Conservation (phyloP, 2,888 invertebrate genomes). For the Epinotia ramella region DNA sequence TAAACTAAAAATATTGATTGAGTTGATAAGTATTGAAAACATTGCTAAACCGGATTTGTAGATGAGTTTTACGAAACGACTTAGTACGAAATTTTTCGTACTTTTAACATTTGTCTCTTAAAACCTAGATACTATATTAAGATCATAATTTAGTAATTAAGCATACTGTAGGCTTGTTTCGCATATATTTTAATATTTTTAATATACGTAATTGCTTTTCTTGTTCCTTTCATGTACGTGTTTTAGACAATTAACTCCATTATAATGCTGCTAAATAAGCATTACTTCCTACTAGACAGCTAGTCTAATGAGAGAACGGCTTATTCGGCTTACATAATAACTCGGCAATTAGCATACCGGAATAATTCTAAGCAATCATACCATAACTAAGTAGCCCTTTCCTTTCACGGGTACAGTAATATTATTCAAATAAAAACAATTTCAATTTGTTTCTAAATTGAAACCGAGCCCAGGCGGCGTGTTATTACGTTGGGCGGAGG, state of each 20-base stretch:
- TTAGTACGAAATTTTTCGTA: too few species aligned
- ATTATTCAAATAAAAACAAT: slow-evolving; percentile 86
- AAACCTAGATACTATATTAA: background rate
- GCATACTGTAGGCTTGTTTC: background rate
- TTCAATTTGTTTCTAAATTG: slow-evolving; percentile 86
- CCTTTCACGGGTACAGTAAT: slow-evolving; percentile 61
- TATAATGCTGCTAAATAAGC: too few species aligned
- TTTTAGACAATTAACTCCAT: slow-evolving; percentile 40
- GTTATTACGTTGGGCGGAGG: slow-evolving; percentile 84
- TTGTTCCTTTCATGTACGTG: slow-evolving; percentile 12
- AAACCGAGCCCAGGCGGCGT: slow-evolving; percentile 83
- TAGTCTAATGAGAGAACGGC: slow-evolving; percentile 26
- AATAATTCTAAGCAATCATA: slow-evolving; percentile 55
- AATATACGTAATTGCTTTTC: slow-evolving; percentile 9
- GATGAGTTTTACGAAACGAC: too few species aligned
- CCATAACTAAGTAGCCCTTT: slow-evolving; percentile 58
- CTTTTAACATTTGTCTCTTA: background rate
- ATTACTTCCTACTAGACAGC: slow-evolving; percentile 9
- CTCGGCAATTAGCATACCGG: slow-evolving; percentile 38
- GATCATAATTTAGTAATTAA: background rate
- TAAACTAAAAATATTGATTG: too few species aligned
- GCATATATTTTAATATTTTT: background rate
- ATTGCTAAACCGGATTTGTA: too few species aligned
- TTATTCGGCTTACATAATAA: slow-evolving; percentile 20
- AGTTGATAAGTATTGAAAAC: too few species aligned